Evolutionary conservation across 2,113 vertebrate genomes (phyloP).

Genomic region (Macroglossus sobrinus): DNA sequence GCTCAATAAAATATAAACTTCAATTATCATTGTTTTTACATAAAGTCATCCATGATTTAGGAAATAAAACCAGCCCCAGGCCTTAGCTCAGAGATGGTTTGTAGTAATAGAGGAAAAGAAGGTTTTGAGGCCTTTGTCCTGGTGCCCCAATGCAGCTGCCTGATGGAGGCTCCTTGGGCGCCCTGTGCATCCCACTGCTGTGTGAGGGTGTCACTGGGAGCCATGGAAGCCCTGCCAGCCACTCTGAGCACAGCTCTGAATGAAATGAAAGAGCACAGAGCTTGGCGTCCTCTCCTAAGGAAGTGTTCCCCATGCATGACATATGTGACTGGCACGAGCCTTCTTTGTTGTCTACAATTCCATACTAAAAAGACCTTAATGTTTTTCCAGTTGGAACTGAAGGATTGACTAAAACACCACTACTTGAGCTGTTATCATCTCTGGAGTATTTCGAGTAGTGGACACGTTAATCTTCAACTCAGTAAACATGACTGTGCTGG

Average conservation of each 20-base stretch:
- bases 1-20: neutral
- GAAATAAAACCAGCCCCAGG: neutral
- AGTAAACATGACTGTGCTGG: neutral
- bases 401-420: neutral
- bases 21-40: neutral
- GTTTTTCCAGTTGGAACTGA: neutral
- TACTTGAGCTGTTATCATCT: neutral
- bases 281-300: neutral
- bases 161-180: neutral
- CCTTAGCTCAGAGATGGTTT: neutral
- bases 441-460: neutral
- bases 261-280: neutral
- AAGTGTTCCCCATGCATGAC: accelerated
- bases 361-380: neutral
- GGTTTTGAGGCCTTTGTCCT: accelerated
- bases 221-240: no score
- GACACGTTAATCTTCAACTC: neutral
- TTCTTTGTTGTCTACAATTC: neutral
- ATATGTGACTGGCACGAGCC: neutral
- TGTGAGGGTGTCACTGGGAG: no score
- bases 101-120: neutral
- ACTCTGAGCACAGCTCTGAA: neutral
- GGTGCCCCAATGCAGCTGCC: neutral
- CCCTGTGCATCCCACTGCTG: neutral
- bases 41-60: neutral